phyloP scores from a whole-genome alignment of 2,888 invertebrate species.

The Dyspetes luteomarginatus region DNA sequence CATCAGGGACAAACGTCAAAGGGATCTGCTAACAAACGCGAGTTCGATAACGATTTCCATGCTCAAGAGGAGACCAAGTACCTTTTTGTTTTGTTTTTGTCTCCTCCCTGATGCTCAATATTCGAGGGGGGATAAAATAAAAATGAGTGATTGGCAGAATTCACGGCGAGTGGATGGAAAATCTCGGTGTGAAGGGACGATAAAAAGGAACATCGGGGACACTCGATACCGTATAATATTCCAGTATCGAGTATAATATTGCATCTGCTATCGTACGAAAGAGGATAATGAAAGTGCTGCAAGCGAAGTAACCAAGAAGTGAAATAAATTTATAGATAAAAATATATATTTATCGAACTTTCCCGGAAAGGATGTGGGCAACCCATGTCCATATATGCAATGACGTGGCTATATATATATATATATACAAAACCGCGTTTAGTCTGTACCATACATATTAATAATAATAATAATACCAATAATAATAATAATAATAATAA shows the following conservation, averaged over 20 bases:
- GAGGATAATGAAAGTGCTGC: conserved; percentile 3
- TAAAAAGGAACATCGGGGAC: conserved; percentile 29
- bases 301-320: conserved; percentile 1
- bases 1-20: conserved; percentile 58
- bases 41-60: conserved; percentile 62
- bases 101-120: not conserved
- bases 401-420: conserved; percentile 15
- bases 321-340: not conserved
- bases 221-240: conserved; percentile 29
- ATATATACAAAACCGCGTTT: conserved; percentile 35
- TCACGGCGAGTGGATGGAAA: conserved; percentile 1
- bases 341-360: conserved; percentile 40
- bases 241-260: no score
- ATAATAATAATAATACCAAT: conserved; percentile 29
- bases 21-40: conserved; percentile 12
- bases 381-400: no score
- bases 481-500: conserved; percentile 18
- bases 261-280: not conserved
- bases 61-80: conserved; percentile 44
- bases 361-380: conserved; percentile 68
- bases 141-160: conserved; percentile 33
- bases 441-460: conserved; percentile 32
- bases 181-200: not conserved
- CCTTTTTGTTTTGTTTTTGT: not conserved
- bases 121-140: conserved; percentile 11